A percentile compares a stretch with the other conserved stretches of the same genome.
Evolutionary conservation across 2,797 vertebrate species (phyloP).

Genomic region (Setipinna tenuifilis): DNA sequence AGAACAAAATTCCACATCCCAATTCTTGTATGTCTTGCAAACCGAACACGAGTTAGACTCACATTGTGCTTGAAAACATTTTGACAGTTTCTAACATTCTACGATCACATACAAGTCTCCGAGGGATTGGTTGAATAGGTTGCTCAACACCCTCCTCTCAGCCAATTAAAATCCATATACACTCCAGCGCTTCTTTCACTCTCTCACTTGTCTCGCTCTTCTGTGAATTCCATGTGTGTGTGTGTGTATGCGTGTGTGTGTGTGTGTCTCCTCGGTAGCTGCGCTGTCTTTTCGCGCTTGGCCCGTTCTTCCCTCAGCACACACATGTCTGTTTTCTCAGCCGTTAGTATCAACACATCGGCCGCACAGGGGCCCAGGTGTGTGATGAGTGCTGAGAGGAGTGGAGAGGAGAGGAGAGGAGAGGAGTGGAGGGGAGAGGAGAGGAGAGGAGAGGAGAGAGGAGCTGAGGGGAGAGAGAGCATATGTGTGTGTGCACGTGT

Average conservation of each 20-base stretch:
- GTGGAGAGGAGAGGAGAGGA: neutral
- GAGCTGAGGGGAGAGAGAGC: no score
- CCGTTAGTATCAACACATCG: constrained; percentile 16
- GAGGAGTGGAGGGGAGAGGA: neutral
- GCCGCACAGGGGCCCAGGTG: neutral
- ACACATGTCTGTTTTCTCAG: constrained; percentile 19
- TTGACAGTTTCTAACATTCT: neutral
- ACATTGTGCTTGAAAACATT: neutral
- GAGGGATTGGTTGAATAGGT: neutral
- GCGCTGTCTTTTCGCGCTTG: constrained; percentile 7
- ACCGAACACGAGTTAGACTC: neutral
- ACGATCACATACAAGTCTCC: neutral
- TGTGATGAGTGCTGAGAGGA: constrained; percentile 5
- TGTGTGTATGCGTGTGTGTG: neutral
- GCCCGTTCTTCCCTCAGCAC: constrained; percentile 12
- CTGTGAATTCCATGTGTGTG: no score
- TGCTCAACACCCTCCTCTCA: neutral
- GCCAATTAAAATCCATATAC: neutral
- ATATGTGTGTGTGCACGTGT: no score
- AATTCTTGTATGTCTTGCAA: constrained; percentile 1
- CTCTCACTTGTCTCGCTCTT: neutral
- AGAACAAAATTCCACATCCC: neutral
- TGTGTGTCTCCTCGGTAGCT: neutral
- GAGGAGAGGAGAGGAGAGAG: neutral
- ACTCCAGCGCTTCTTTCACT: neutral